Percentiles rank a stretch among this genome's conserved stretches.
These are phyloP conservation scores for Tromatobia lineatoria DNA, from an alignment of 2,888 invertebrate genomes.

Conservation along the genomic window DNA sequence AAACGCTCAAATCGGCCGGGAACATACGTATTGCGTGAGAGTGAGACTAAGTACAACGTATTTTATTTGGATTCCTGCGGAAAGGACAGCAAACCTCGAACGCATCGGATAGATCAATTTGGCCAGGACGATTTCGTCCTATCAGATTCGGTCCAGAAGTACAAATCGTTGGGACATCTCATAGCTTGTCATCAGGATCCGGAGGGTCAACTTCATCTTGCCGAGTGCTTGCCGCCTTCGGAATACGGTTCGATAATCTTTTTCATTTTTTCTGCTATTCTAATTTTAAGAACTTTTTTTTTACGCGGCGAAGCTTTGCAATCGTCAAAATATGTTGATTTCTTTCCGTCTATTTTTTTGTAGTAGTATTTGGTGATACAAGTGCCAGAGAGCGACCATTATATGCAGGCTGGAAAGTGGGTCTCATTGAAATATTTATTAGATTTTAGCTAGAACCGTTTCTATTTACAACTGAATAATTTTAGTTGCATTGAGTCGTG, in stretches of 20 bases:
- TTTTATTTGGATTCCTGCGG: conserved; percentile 94
- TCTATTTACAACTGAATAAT: too few species aligned
- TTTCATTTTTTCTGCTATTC: conserved; percentile 1
- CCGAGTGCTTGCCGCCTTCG: conserved; percentile 94
- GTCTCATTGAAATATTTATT: too few species aligned
- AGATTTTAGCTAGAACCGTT: too few species aligned
- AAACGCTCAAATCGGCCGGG: conserved; percentile 92
- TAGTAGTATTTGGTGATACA: too few species aligned
- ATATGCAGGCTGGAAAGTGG: too few species aligned
- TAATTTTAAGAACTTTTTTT: not conserved
- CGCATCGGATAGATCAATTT: conserved; percentile 84
- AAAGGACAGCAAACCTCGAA: conserved; percentile 86
- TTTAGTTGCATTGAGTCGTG: too few species aligned
- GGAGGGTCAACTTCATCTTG: conserved; percentile 88
- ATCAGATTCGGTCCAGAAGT: conserved; percentile 86
- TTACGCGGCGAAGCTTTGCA: too few species aligned
- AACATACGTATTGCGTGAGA: conserved; percentile 93
- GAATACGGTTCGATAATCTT: conserved; percentile 90
- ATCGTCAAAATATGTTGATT: too few species aligned
- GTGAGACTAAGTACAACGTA: conserved; percentile 92
- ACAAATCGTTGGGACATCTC: conserved; percentile 88
- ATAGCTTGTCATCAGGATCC: conserved; percentile 88
- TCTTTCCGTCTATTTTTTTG: too few species aligned
- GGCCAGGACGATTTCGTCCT: conserved; percentile 88
- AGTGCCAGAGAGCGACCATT: too few species aligned